Evolutionary conservation across 2,113 vertebrate species (phyloP).

Genomic region (Bufo bufo): DNA sequence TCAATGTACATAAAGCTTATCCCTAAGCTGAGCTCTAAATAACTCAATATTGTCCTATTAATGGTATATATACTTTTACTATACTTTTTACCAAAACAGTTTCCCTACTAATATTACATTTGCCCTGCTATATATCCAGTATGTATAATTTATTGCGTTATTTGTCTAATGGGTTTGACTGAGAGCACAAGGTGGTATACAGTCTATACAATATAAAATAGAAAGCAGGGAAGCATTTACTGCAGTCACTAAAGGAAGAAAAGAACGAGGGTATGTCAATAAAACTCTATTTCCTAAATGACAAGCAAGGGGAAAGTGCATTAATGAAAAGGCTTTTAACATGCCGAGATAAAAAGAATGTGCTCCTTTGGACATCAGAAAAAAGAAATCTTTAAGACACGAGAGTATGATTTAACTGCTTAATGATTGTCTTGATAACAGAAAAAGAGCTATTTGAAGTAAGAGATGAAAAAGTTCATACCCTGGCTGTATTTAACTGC

Average conservation of each 20-base stretch:
- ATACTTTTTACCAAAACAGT: too few relatives aligned
- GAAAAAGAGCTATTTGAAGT: conserved; percentile 22
- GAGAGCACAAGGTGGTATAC: background rate
- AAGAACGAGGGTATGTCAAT: background rate
- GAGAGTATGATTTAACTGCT: background rate
- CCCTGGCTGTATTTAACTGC: background rate
- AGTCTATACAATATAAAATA: background rate
- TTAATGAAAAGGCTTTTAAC: conserved; percentile 2
- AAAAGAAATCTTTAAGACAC: background rate
- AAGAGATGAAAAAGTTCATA: conserved; percentile 20
- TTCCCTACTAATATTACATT: background rate
- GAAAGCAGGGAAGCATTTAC: background rate
- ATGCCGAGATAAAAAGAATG: conserved; percentile 22
- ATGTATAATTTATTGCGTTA: background rate
- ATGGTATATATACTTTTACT: too few relatives aligned
- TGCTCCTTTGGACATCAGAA: background rate
- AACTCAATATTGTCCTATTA: too few relatives aligned
- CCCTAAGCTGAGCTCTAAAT: too few relatives aligned
- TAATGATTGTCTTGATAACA: conserved; percentile 24
- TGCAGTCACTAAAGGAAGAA: background rate
- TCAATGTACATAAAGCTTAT: too few relatives aligned
- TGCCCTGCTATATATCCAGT: background rate
- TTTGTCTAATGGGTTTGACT: conserved; percentile 41
- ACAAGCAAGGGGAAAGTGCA: background rate
- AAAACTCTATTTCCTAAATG: conserved; percentile 3